Evolutionary conservation across 2,888 invertebrate genomes (phyloP), one percentile per base, ranked within the genome.

Genomic region (Drosophila kuntzei): DNA sequence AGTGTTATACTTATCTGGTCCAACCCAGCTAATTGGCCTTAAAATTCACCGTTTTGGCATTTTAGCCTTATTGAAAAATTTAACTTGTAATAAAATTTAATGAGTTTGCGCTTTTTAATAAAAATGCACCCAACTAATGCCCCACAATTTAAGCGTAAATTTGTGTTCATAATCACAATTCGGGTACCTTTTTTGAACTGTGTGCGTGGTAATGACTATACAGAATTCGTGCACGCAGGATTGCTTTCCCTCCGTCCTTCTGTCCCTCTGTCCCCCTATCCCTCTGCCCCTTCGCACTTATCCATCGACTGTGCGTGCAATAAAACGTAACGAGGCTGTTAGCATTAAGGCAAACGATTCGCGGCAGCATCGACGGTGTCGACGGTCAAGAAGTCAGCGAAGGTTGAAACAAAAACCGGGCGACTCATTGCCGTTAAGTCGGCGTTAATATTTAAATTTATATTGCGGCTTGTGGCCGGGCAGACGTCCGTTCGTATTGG

Each of bases 251-350:
- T 2, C 8, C 18, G 16, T 16, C 27, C 27, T n/a, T n/a, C n/a
- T 37, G 51, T 36, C 61, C 25, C 22, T 2, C 8, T 25, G 16
- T 16, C 27, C 27, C 27, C 1, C 22, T 4, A 4, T 4, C 12
- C 7, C 43, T 3, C 8, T 27, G 36, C 12, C 12, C 11, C 39
- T 20, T 37, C 44, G 12, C 41, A 41, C 54, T 16, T 39, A 37
- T 37, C 49, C 47, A 44, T 27, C 57, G 57, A 49, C 59, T 66
- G 88, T 88, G 88, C 89, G 83, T 88, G 84, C 87, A 84, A 89
- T 86, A 86, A 86, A 86, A 86, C 72, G 85, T 84, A 89, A 86
- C 89, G 89, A 86, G 85, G 81, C 87, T 77, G 89, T 85, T 87
- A 89, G 79, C 87, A 87, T 89, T 84, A 87, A 83, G 69, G 87